These are phyloP conservation scores for Operophtera brumata DNA, from an alignment of 2,888 invertebrate species.

Conservation along the genomic window DNA sequence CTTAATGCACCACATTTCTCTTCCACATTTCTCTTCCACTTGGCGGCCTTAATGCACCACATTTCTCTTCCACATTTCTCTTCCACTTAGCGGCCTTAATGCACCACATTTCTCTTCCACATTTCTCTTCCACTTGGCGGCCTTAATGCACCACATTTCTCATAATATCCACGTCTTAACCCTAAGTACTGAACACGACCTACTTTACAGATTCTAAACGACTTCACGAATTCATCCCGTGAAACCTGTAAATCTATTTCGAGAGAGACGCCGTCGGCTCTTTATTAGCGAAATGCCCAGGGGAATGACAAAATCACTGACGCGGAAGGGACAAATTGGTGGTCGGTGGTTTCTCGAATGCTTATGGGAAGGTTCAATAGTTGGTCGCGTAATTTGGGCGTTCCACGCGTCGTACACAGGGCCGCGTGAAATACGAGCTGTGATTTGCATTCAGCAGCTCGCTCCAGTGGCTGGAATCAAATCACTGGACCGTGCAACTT, in stretches of 20 bases:
- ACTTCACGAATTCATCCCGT: slow-evolving; percentile 10
- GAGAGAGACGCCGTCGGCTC: slow-evolving; percentile 41
- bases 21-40: too few relatives aligned
- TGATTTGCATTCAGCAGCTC: slow-evolving; percentile 25
- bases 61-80: too few relatives aligned
- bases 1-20: too few relatives aligned
- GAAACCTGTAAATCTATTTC: slow-evolving; percentile 46
- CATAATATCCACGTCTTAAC: too few relatives aligned
- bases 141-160: too few relatives aligned
- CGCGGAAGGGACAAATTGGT: slow-evolving; percentile 71
- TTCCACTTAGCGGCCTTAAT: too few relatives aligned
- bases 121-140: too few relatives aligned
- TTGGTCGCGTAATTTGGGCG: slow-evolving; percentile 59
- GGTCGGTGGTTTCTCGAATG: slow-evolving; percentile 57
- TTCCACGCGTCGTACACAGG: slow-evolving; percentile 51
- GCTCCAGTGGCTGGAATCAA: slow-evolving; percentile 13
- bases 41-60: too few relatives aligned
- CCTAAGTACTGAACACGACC: too few relatives aligned
- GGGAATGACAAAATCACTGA: slow-evolving; percentile 61
- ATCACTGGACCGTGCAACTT: slow-evolving; percentile 1
- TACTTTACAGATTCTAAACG: background rate
- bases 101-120: too few relatives aligned
- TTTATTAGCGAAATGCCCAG: slow-evolving; percentile 51
- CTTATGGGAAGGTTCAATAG: slow-evolving; percentile 55
- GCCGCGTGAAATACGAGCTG: slow-evolving; percentile 53